Evolutionary conservation across 2,888 invertebrate genomes (phyloP), one percentile per base, ranked within the genome.

Genomic region (Hermodice carunculata): DNA sequence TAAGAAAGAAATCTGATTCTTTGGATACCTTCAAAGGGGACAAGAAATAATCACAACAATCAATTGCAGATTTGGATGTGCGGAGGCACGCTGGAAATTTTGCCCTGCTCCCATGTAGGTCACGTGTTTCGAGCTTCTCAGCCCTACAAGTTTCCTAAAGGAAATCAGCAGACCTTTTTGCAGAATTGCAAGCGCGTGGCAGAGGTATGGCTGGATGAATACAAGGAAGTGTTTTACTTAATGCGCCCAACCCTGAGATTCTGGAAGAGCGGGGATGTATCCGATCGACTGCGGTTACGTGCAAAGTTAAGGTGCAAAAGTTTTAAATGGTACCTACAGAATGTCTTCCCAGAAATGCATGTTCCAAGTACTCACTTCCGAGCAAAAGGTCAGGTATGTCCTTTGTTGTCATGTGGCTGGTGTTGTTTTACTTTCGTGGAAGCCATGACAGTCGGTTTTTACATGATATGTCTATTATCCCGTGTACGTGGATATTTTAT

Each of bases 61-160:
- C n/a, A n/a, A n/a, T n/a, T 22, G 11, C 14, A 59, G 59, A 32
- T 59, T 2, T 59, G 59, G 59, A 17, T 59, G 37, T 59, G 59
- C 37, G 59, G 59, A 26, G 59, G 59, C 3, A 32, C 8, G 3
- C 26, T 59, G 17, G 59, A 59, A 49, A 59, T 59, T 17, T 4
- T 48, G 11, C 59, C 59, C 26, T 59, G 59, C 26, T 59, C 59
- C 8, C 59, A 49, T 19, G 59, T 59, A 1, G 59, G 49, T 14
- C 59, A 59, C 34, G 26, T 59, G 6, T 59, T 59, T 40, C 32
- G 59, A 14, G 1, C 32, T 14, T 19, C n/a, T 24, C 59, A 59
- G 49, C 59, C 59, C 11, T 59, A 59, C 59, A 24, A 4, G 8
- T 59, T 59, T 32, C 59, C 59, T 4, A 34, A 34, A 1, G 48